phyloP scores from a whole-genome alignment of 2,888 invertebrate species.

The Ptilodon capucinus region DNA sequence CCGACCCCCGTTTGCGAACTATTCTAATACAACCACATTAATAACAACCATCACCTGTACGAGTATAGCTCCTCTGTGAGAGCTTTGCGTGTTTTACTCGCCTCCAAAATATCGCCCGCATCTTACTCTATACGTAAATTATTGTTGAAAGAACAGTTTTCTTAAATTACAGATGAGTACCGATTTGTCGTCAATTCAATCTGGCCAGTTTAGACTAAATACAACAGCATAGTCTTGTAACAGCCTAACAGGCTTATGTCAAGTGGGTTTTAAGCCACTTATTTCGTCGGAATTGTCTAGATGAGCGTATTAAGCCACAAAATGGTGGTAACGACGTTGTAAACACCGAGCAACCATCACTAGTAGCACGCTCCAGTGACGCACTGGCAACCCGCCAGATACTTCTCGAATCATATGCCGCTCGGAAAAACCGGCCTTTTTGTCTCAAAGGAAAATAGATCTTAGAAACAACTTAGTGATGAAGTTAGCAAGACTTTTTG shows the following conservation, averaged over 20 bases:
- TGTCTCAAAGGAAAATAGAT: conserved; percentile 1
- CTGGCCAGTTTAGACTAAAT: too few species aligned
- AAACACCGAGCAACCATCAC: conserved; percentile 39
- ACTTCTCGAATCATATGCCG: conserved; percentile 7
- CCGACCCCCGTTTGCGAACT: conserved; percentile 11
- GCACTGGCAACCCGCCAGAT: conserved; percentile 41
- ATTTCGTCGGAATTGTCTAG: conserved; percentile 2
- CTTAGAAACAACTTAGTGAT: conserved; percentile 6
- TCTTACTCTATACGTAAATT: too few species aligned
- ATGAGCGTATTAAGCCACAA: conserved; percentile 34
- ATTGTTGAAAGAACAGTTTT: too few species aligned
- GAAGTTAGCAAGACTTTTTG: conserved; percentile 32
- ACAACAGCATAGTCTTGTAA: too few species aligned
- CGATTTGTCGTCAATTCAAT: too few species aligned
- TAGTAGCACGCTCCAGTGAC: conserved; percentile 40
- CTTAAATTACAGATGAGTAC: too few species aligned
- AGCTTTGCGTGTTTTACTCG: too few species aligned
- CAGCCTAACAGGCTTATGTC: background rate
- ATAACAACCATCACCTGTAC: conserved; percentile 6
- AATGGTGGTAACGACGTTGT: conserved; percentile 40
- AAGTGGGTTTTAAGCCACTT: background rate
- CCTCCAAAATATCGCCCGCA: too few species aligned
- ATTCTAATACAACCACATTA: conserved; percentile 22
- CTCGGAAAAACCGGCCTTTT: background rate
- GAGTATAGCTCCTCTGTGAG: too few species aligned